Evolutionary conservation across 2,113 vertebrate genomes (phyloP).

Genomic region (Phyllostomus hastatus): DNA sequence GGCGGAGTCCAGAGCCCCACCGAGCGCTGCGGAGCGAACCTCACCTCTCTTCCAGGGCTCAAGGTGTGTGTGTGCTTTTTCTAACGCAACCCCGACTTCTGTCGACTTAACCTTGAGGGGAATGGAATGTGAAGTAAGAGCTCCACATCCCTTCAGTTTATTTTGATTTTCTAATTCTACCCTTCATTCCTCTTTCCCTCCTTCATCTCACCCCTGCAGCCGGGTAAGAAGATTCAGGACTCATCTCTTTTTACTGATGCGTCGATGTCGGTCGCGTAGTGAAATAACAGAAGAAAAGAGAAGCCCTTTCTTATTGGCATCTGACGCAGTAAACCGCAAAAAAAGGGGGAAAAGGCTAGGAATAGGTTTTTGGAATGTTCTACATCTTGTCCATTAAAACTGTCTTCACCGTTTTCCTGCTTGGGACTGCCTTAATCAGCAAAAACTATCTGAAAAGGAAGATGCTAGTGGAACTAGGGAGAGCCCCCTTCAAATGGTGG

Average conservation of each 20-base stretch:
- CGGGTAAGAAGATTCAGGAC: constrained; percentile 60
- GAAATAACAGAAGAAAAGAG: constrained; percentile 56
- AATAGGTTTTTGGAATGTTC: constrained; percentile 33
- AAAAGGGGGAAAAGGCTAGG: not conserved
- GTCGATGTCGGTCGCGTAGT: constrained; percentile 31
- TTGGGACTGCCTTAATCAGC: constrained; percentile 51
- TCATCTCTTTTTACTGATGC: constrained; percentile 38
- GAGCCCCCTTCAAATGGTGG: not conserved
- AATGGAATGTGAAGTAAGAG: constrained; percentile 49
- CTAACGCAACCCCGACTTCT: constrained; percentile 43
- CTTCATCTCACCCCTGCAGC: constrained; percentile 23
- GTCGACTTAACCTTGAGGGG: constrained; percentile 66
- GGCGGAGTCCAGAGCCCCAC: constrained; percentile 58
- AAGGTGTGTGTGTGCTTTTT: constrained; percentile 64
- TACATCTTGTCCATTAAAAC: constrained; percentile 4
- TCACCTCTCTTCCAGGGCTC: constrained; percentile 58
- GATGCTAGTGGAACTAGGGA: not conserved
- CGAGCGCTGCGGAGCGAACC: constrained; percentile 45
- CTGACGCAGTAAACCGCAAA: constrained; percentile 45
- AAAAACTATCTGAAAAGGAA: constrained; percentile 47
- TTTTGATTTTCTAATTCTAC: constrained; percentile 47
- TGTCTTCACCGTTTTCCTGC: constrained; percentile 51
- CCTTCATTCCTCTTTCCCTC: constrained; percentile 23
- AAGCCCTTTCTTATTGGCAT: constrained; percentile 34
- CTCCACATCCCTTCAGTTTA: constrained; percentile 23